Evolutionary conservation across 1,140 invertebrate genomes (phyloP), one percentile per base, ranked within the genome.

Genomic region (Akabosia matsudoensis): DNA sequence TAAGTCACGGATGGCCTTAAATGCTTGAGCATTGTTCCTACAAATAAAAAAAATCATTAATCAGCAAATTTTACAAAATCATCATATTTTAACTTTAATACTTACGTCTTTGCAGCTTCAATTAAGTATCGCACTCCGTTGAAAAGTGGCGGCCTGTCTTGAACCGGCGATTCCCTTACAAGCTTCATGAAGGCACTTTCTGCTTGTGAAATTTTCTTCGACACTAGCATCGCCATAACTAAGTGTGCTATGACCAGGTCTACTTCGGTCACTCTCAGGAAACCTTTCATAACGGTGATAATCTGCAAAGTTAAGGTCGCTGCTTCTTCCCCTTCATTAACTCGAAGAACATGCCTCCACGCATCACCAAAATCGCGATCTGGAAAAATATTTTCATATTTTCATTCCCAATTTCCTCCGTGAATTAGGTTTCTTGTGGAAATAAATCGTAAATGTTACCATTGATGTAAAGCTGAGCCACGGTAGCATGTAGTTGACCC

Each of bases 41-140:
- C 0, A 74, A 70, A 30, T 16, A 33, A 51, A n/a, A n/a, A n/a
- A n/a, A n/a, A n/a, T 31, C 7, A 4, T 72, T 31, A 31, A 31
- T 72, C 22, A 22, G 7, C 10, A 14, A 64, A n/a, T 64, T n/a
- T 51, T 51, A 10, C 45, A 51, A 13, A 13, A 10, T n/a, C 45
- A 51, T 51, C 10, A 13, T 51, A 51, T 51, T 51, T n/a, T 51
- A 51, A 51, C 10, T 51, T 51, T 51, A 31, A 52, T 31, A 28
- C 54, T 75, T 79, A 80, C 79, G 54, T 76, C 70, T 80, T 80
- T 3, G 77, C 73, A 26, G 75, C 52, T 56, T 80, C 77, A 51
- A 80, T 74, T 14, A 80, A 45, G 70, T 78, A 80, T 33, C 79
- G 73, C 16, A 80, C 70, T 22, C 73, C 79, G 74, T 80, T 80